Conservation (phyloP, 1,140 invertebrate genomes). For the Gryllus bimaculatus region DNA sequence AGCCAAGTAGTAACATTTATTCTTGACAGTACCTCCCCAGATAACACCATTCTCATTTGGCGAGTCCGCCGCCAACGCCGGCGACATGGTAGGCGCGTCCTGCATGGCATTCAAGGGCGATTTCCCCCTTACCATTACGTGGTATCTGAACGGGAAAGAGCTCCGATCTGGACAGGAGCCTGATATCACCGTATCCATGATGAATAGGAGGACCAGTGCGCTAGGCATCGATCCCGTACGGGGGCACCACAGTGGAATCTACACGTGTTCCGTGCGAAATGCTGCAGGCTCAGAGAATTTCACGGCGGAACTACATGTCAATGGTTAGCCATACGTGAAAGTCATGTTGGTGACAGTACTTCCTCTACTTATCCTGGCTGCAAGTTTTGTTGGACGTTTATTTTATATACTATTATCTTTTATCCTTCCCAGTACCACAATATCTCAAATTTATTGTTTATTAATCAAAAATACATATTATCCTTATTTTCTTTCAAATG, state of each 20-base stretch:
- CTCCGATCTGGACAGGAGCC: constrained; percentile 32
- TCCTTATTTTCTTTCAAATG: too few species aligned
- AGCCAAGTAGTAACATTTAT: too few species aligned
- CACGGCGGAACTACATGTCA: constrained; percentile 58
- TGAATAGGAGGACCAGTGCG: constrained; percentile 34
- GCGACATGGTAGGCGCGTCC: constrained; percentile 34
- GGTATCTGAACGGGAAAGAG: constrained; percentile 30
- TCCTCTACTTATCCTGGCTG: too few species aligned
- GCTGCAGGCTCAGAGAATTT: constrained; percentile 58
- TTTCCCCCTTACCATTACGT: constrained; percentile 29
- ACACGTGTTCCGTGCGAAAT: constrained; percentile 70
- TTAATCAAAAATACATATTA: too few species aligned
- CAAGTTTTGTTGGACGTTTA: too few species aligned
- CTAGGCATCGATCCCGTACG: constrained; percentile 48
- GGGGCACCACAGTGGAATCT: constrained; percentile 46
- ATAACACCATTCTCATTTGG: constrained; percentile 23
- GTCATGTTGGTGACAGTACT: background rate
- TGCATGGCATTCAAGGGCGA: constrained; percentile 34
- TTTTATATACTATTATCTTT: too few species aligned
- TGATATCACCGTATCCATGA: constrained; percentile 26
- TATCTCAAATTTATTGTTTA: too few species aligned
- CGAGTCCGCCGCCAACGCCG: constrained; percentile 25
- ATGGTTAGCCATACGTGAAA: constrained; percentile 44
- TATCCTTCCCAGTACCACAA: too few species aligned
- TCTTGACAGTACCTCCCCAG: constrained; percentile 20